Evolutionary conservation across 2,797 vertebrate species (phyloP), one percentile per base, ranked within the genome.

Genomic region (Sebastes oblongus): DNA sequence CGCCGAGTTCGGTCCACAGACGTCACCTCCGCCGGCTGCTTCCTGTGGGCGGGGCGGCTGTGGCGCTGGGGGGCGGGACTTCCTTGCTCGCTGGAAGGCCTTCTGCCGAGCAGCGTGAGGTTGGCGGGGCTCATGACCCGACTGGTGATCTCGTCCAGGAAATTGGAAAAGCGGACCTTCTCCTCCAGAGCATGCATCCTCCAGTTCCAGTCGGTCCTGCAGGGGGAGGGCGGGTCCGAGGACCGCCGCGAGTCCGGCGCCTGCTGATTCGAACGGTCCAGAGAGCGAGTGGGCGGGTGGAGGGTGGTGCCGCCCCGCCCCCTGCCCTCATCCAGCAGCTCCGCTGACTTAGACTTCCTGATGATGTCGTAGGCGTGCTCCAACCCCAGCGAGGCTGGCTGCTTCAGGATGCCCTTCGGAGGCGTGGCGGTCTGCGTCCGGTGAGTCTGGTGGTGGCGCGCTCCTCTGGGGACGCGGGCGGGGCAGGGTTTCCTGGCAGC

Each of bases 61-160:
- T n/a, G 4, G 2, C 20, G 30, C 11, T 6, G 67, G 5, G 61
- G 54, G 78, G 77, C 8, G 3, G 89, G 42, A 61, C 76, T 89
- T 58, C 55, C 68, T 16, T 5, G 78, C 36, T 62, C 54, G 12
- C 70, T 34, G 20, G 74, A 29, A 4, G 54, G 13, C 1, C 27
- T 83, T 54, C 66, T 86, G 6, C 92, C 87, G 0, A 94, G 82
- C 76, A 91, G 83, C 1, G 71, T 87, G 9, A 95, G 87, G 72
- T 78, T 89, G 80, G 92, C 89, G 6, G 97, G 97, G 86, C 95
- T 97, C 18, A 98, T 86, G 10, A 98, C 95, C 1, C 91, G 85
- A 68, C 86, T 91, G 18, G 96, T 97, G 78, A 98, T 96, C 84
- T 98, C 97, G 66, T 98, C 96, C 86, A 98, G 90, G 30, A 98